Conservation (phyloP, 2,113 vertebrate species). For the Hyperoodon ampullatus region DNA sequence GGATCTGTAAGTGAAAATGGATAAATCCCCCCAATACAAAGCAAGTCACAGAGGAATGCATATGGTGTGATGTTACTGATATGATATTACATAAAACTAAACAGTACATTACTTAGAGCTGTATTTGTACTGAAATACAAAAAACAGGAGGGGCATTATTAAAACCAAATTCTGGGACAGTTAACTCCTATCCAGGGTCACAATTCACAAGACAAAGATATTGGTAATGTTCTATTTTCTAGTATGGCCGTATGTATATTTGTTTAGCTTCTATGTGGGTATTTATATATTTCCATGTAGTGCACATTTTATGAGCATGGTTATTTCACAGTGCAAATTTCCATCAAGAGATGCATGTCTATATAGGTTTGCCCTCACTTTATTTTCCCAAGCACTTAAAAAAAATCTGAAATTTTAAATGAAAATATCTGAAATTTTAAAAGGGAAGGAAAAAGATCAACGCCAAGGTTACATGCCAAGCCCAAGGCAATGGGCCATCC, state of each 20-base stretch:
- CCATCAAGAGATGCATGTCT: not conserved
- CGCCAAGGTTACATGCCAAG: rapidly evolving
- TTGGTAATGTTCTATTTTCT: rapidly evolving
- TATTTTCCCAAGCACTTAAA: not conserved
- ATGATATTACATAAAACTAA: not conserved
- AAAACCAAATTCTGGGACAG: too few relatives aligned
- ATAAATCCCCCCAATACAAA: not conserved
- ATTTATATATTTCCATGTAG: not conserved
- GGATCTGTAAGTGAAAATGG: too few relatives aligned
- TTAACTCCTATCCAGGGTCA: rapidly evolving
- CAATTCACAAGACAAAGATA: rapidly evolving
- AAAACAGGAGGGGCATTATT: rapidly evolving
- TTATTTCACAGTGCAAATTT: too few relatives aligned
- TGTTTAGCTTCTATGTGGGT: not conserved
- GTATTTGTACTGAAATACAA: not conserved
- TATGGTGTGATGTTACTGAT: not conserved
- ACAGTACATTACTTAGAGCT: not conserved
- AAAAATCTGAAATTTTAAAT: not conserved
- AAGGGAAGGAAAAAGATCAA: not conserved
- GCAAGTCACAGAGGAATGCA: not conserved
- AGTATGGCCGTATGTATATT: rapidly evolving
- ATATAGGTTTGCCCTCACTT: rapidly evolving
- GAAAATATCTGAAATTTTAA: too few relatives aligned
- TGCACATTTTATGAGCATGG: not conserved
- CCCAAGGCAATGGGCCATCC: rapidly evolving